phyloP scores from a whole-genome alignment of 2,888 invertebrate genomes.

The Patella pellucida region DNA sequence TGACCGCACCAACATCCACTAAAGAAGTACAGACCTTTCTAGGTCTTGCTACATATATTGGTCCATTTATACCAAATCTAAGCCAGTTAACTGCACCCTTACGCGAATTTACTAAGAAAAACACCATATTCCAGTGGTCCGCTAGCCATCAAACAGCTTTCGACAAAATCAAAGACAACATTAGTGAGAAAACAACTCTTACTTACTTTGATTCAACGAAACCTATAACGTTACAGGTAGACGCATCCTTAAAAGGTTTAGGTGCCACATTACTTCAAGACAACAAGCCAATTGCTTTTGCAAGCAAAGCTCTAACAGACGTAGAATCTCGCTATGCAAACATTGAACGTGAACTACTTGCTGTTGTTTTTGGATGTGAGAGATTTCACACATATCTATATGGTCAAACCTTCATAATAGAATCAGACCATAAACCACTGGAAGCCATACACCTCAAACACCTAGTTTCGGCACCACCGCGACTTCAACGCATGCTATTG shows the following conservation, averaged over 20 bases:
- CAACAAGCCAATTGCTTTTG: neutral
- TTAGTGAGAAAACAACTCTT: constrained; percentile 16
- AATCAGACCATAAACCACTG: constrained; percentile 13
- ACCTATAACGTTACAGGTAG: constrained; percentile 18
- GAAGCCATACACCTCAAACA: constrained; percentile 6
- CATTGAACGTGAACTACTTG: neutral
- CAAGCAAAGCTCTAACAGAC: neutral
- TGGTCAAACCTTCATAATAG: neutral
- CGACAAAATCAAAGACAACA: neutral
- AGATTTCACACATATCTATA: neutral
- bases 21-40: neutral
- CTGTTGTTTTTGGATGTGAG: neutral
- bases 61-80: neutral
- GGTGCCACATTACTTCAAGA: neutral
- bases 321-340: neutral
- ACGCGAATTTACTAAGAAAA: neutral
- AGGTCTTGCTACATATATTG: neutral
- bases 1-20: neutral
- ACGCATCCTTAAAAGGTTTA: neutral
- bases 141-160: constrained; percentile 6
- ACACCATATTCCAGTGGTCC: neutral
- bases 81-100: neutral
- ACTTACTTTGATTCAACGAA: constrained; percentile 27
- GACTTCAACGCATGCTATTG: constrained; percentile 34
- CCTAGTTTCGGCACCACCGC: neutral